A percentile compares a stretch with the other conserved stretches of the same genome.
Evolutionary conservation across 2,888 invertebrate species (phyloP).

Genomic region (Leucoma salicis): DNA sequence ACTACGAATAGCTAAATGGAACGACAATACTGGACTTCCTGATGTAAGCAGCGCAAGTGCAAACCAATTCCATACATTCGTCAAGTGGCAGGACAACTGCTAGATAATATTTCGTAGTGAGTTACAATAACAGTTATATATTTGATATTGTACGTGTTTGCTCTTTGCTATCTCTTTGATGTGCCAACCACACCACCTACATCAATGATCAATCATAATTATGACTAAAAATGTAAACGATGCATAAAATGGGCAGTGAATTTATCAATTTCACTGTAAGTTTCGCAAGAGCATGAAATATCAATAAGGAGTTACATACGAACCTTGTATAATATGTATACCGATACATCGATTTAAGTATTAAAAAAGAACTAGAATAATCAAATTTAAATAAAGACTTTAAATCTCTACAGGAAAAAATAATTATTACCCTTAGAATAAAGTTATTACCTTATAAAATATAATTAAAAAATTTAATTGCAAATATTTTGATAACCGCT

Average conservation of each 20-base stretch:
- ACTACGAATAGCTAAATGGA: slow-evolving; percentile 62
- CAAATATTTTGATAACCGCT: slow-evolving; percentile 40
- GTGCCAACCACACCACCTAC: slow-evolving; percentile 15
- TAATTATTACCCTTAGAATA: no score
- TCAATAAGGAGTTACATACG: no score
- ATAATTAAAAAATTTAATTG: no score
- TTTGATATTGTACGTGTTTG: slow-evolving; percentile 2
- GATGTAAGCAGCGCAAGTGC: slow-evolving; percentile 65
- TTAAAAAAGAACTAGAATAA: no score
- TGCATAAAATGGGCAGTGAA: not conserved
- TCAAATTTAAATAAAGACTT: no score
- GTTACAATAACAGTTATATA: slow-evolving; percentile 16
- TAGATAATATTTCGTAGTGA: slow-evolving; percentile 11
- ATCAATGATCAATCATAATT: not conserved
- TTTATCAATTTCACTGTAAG: no score
- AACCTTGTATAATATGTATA: no score
- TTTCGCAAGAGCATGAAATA: not conserved
- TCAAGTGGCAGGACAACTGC: slow-evolving; percentile 28
- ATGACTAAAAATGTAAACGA: not conserved
- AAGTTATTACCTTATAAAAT: no score
- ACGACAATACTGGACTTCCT: slow-evolving; percentile 65
- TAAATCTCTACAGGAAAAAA: no score
- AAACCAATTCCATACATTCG: slow-evolving; percentile 19
- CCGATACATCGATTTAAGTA: no score
- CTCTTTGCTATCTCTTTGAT: slow-evolving; percentile 8